Evolutionary conservation across 2,797 vertebrate species (phyloP).

Genomic region (Pyrocephalus nanus): DNA sequence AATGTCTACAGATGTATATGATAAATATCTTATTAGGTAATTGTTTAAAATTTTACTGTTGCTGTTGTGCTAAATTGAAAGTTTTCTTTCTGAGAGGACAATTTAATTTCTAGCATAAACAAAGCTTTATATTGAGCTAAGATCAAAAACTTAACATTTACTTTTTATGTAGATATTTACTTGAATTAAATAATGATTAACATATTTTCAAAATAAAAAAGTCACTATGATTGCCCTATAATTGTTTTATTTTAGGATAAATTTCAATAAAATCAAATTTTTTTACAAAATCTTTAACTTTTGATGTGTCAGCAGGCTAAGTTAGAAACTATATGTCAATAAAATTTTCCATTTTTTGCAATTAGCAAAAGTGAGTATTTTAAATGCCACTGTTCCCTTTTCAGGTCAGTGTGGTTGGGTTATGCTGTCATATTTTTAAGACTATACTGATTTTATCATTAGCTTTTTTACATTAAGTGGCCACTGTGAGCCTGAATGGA

Average conservation of each 20-base stretch:
- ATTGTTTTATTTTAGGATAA: neutral
- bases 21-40: neutral
- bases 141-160: neutral
- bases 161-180: neutral
- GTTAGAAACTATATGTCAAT: neutral
- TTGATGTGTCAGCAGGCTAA: neutral
- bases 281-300: rapidly evolving
- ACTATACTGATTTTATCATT: neutral
- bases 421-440: neutral
- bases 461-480: neutral
- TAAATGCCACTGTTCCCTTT: neutral
- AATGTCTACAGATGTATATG: neutral
- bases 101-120: neutral
- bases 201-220: neutral
- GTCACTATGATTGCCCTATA: rapidly evolving
- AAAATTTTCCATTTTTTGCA: neutral
- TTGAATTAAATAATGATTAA: neutral
- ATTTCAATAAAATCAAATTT: neutral
- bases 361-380: neutral
- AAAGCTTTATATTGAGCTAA: neutral
- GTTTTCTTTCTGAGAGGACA: neutral
- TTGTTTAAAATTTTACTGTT: neutral
- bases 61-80: neutral
- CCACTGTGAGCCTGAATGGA: neutral
- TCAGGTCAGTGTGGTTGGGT: neutral